A percentile compares a stretch with the other conserved stretches of the same genome.
These are phyloP conservation scores for Scaptomyza tumidula DNA, from an alignment of 2,888 invertebrate genomes.

Conservation along the genomic window DNA sequence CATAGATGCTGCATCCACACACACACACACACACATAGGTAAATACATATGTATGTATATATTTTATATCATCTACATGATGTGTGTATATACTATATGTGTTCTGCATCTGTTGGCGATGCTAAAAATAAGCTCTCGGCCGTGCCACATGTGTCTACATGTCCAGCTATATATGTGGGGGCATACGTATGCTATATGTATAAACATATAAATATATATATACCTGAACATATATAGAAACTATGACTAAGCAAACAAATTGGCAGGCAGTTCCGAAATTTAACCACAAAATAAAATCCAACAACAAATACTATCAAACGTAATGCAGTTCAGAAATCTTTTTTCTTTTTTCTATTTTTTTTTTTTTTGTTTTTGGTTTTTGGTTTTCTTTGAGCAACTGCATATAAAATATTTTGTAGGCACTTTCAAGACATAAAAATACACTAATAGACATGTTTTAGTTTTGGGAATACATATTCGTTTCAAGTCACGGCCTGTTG, in stretches of 20 bases:
- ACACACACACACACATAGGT: background rate
- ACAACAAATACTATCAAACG: conserved; percentile 29
- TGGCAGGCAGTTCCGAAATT: conserved; percentile 49
- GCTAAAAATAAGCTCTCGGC: conserved; percentile 63
- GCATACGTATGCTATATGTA: conserved; percentile 11
- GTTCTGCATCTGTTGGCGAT: conserved; percentile 51
- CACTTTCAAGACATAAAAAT: conserved; percentile 35
- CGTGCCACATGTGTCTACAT: conserved; percentile 57
- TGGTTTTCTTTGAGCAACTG: conserved; percentile 1
- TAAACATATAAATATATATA: conserved; percentile 1
- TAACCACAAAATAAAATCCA: conserved; percentile 10
- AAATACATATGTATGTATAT: conserved; percentile 3
- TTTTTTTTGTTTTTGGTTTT: background rate
- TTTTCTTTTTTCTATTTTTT: background rate
- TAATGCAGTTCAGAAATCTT: conserved; percentile 38
- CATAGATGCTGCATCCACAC: background rate
- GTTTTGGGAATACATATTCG: conserved; percentile 31
- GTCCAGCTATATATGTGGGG: conserved; percentile 38
- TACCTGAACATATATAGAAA: conserved; percentile 16
- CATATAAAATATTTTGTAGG: conserved; percentile 23
- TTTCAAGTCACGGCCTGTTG: conserved; percentile 31
- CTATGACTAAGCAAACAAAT: conserved; percentile 67
- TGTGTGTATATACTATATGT: conserved; percentile 22
- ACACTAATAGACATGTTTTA: conserved; percentile 51
- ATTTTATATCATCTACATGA: conserved; percentile 4